Evolutionary conservation across 92 coral and sea anemone genomes (phyloP).

Genomic region (Virgularia gustaviana): DNA sequence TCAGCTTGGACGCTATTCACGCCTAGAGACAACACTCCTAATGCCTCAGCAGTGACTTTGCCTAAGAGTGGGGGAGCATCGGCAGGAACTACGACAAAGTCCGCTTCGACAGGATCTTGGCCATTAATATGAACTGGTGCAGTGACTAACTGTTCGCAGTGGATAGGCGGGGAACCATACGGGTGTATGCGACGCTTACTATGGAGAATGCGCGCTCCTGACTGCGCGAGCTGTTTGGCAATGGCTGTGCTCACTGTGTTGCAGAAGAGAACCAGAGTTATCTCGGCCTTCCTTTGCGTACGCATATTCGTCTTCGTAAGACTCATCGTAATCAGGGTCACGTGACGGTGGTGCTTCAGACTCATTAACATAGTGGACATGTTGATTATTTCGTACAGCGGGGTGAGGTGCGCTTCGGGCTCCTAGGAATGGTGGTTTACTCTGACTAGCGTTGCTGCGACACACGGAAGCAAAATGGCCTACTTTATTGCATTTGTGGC

Average conservation of each 20-base stretch:
- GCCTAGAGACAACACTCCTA: constrained; percentile 2
- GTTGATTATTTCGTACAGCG: not conserved
- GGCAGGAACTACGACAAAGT: constrained; percentile 23
- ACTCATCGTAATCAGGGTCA: constrained; percentile 19
- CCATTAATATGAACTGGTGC: constrained; percentile 12
- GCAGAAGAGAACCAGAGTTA: constrained; percentile 34
- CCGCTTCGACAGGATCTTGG: constrained; percentile 16
- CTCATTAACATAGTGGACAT: constrained; percentile 14
- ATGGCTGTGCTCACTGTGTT: constrained; percentile 36
- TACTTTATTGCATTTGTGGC: not conserved
- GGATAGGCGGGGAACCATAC: constrained; percentile 42
- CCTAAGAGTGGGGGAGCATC: constrained; percentile 29
- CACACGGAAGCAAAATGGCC: constrained; percentile 24
- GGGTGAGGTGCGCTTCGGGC: not conserved
- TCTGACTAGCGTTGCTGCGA: not conserved
- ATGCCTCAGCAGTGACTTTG: constrained; percentile 25
- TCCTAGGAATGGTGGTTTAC: not conserved
- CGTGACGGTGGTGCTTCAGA: constrained; percentile 10
- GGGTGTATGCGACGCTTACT: constrained; percentile 39
- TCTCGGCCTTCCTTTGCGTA: not conserved
- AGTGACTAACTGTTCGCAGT: constrained; percentile 12
- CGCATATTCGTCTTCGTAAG: constrained; percentile 19
- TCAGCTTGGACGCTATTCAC: not conserved
- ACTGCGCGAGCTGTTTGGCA: constrained; percentile 1
- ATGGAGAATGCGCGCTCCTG: not conserved